Evolutionary conservation across 2,113 vertebrate species (phyloP).

Genomic region (Thymallus thymallus): DNA sequence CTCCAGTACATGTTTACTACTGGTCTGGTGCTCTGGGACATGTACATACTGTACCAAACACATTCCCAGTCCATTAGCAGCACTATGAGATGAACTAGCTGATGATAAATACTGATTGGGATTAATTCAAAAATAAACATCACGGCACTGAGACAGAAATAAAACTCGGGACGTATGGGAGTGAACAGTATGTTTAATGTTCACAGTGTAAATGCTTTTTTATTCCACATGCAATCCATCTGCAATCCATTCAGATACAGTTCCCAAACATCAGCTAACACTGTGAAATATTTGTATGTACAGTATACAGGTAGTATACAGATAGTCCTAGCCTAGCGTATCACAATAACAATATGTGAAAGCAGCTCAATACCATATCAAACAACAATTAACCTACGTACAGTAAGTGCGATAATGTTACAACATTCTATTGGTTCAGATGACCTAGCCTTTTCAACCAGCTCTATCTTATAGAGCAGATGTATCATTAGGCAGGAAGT

Average conservation of each 20-base stretch:
- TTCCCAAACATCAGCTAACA: neutral
- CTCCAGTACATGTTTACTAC: neutral
- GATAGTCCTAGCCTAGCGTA: neutral
- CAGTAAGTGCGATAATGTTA: neutral
- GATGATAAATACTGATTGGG: neutral
- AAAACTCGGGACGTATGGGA: too few species aligned
- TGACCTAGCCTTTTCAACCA: neutral
- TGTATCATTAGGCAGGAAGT: constrained; percentile 32
- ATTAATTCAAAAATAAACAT: neutral
- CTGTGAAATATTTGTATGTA: neutral
- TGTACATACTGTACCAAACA: neutral
- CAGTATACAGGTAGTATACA: too few species aligned
- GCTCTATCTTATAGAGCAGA: constrained; percentile 12
- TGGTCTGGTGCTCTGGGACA: neutral
- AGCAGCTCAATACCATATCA: neutral
- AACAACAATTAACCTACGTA: neutral
- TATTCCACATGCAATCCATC: neutral
- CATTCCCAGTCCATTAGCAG: neutral
- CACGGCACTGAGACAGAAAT: neutral
- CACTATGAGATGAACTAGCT: neutral
- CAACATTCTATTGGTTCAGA: neutral
- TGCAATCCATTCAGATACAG: neutral
- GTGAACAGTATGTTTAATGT: neutral
- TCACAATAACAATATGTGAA: neutral
- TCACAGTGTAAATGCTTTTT: too few species aligned